Conservation (phyloP, 2,797 vertebrate genomes). For the Craterocephalus amniculus region DNA sequence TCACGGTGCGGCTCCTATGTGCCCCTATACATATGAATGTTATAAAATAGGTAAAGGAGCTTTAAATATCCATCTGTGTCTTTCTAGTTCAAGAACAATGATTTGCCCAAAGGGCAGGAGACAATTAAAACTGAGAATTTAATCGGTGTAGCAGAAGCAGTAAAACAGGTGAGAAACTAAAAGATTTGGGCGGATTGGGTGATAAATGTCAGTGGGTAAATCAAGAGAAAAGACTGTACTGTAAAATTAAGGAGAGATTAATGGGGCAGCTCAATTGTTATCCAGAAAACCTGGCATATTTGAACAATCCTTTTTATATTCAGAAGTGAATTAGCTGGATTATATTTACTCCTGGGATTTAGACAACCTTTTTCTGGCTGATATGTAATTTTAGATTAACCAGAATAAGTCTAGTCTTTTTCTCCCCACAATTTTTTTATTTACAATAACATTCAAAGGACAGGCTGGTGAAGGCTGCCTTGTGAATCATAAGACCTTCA, state of each 20-base stretch:
- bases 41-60: conserved; percentile 45
- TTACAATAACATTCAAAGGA: not conserved
- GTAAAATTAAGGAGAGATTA: conserved; percentile 31
- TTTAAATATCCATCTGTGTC: conserved; percentile 46
- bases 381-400: conserved; percentile 8
- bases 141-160: too few species aligned
- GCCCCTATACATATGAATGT: conserved; percentile 51
- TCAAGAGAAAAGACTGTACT: conserved; percentile 9
- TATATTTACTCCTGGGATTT: conserved; percentile 25
- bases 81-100: conserved; percentile 7
- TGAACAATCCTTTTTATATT: conserved; percentile 23
- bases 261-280: conserved; percentile 36
- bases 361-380: not conserved
- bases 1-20: conserved; percentile 43
- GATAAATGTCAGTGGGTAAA: not conserved
- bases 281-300: conserved; percentile 28
- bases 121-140: too few species aligned
- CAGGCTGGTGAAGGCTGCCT: not conserved
- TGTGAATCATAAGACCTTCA: not conserved
- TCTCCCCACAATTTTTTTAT: not conserved
- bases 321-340: conserved; percentile 30
- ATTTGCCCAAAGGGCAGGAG: conserved; percentile 49
- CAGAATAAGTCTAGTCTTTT: not conserved
- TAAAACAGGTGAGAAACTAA: not conserved
- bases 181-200: not conserved